Base-by-base conservation (phyloP, 2,113 vertebrate species). In the Ophiodon elongatus region DNA sequence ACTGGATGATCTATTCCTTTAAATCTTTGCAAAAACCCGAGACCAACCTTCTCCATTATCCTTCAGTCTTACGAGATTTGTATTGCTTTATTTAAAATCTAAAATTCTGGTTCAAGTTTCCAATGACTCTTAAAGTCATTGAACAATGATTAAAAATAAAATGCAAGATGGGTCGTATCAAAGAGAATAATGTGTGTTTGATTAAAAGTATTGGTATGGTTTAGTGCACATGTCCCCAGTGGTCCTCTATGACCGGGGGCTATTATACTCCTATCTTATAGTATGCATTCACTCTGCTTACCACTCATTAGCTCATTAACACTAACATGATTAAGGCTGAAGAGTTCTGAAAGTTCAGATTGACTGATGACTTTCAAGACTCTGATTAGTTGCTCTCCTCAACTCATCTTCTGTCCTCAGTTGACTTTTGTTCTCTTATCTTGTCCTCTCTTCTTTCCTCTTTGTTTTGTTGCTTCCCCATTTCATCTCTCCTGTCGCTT, bases 131-230 rank as follows among this genome's bases (percentile, higher is more conserved):
- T 52, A 50, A 82, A 82, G 60, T 82, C 23, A 79, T 73, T 79
- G 41, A 72, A 52, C 64, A 45, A 15, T n/a, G 4, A 73, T 39
- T 67, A 23, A 2, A 62, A 78, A 79, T 80, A 67, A 63, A 74
- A 64, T 33, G 37, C 52, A 47, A 73, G 67, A 70, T 17, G 21
- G 70, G 52, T 85, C 59, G 35, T 62, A 88, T 86, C 65, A 83
- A 85, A 91, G 88, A 73, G 85, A 91, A 91, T 85, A 82, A 69
- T 76, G 27, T 56, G 63, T 78, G 84, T 89, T 89, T 89, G 82
- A 90, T 87, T 79, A 79, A 85, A 78, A 79, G 50, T 79, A 67
- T 88, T 59, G 43, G 47, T 80, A 21, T 60, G 57, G 75, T 82
- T 76, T 57, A 62, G 68, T 57, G 72, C 9, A 21, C 33, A 13